Percentiles rank a stretch among this genome's conserved stretches.
These are phyloP conservation scores for Zeuzera pyrina DNA, from an alignment of 2,888 invertebrate genomes.

Conservation along the genomic window DNA sequence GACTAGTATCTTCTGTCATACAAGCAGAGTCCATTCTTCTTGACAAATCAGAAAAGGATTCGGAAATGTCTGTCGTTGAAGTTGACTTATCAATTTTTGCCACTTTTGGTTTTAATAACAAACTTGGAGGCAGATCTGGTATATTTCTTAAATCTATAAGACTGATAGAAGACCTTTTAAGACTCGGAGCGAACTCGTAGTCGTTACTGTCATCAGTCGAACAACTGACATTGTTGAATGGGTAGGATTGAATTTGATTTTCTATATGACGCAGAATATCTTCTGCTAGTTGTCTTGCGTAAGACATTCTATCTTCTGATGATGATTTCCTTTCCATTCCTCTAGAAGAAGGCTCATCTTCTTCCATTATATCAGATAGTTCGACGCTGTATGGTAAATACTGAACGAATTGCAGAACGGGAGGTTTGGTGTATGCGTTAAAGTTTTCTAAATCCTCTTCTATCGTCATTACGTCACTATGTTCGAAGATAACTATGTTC, in stretches of 20 bases:
- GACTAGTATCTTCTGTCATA: constrained; percentile 55
- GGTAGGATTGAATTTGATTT: constrained; percentile 37
- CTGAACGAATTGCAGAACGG: constrained; percentile 34
- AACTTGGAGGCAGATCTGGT: constrained; percentile 57
- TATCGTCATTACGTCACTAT: constrained; percentile 58
- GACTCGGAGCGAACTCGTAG: constrained; percentile 43
- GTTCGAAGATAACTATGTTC: constrained; percentile 21
- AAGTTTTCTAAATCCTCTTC: constrained; percentile 58
- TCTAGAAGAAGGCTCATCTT: constrained; percentile 55
- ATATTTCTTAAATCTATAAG: constrained; percentile 56
- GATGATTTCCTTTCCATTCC: constrained; percentile 31
- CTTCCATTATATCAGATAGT: constrained; percentile 59
- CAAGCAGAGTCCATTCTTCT: constrained; percentile 48
- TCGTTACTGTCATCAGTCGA: constrained; percentile 34
- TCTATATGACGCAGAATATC: constrained; percentile 49
- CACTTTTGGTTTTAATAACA: constrained; percentile 56
- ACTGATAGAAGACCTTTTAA: constrained; percentile 51
- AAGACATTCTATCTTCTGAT: constrained; percentile 33
- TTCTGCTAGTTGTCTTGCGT: constrained; percentile 40
- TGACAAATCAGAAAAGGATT: constrained; percentile 47
- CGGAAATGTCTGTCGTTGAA: constrained; percentile 56
- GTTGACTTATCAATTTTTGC: constrained; percentile 54
- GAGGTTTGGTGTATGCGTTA: constrained; percentile 53
- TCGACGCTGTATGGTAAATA: constrained; percentile 54
- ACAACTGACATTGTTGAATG: constrained; percentile 29